A percentile compares a stretch with the other conserved stretches of the same genome.
Evolutionary conservation across 2,113 vertebrate genomes (phyloP).

Genomic region (Hippocampus zosterae): DNA sequence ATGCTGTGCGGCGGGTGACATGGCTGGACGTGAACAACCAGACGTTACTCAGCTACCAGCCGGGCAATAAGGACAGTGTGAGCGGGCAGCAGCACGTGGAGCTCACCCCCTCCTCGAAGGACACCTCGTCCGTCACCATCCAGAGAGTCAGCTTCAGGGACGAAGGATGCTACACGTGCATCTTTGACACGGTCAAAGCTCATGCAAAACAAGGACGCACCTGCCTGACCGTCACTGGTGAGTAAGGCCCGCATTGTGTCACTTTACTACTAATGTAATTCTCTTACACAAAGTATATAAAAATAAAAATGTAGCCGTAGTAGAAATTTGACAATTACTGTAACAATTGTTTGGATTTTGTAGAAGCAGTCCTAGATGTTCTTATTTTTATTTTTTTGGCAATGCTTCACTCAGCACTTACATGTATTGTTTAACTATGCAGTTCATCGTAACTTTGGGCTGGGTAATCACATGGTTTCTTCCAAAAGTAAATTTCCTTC

Average conservation of each 20-base stretch:
- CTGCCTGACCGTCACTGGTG: conserved; percentile 69
- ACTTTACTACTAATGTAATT: too few relatives aligned
- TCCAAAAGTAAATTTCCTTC: not conserved
- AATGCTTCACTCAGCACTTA: too few relatives aligned
- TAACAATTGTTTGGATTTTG: too few relatives aligned
- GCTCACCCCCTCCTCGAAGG: conserved; percentile 50
- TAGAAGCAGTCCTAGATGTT: too few relatives aligned
- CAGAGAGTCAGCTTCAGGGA: conserved; percentile 69
- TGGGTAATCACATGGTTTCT: not conserved
- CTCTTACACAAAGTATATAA: too few relatives aligned
- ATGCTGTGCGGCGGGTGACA: conserved; percentile 62
- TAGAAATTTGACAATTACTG: too few relatives aligned
- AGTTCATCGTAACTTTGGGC: too few relatives aligned
- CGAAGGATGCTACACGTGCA: conserved; percentile 75
- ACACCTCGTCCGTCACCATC: conserved; percentile 66
- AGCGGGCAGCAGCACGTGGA: conserved; percentile 71
- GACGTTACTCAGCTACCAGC: conserved; percentile 65
- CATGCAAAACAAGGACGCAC: conserved; percentile 62
- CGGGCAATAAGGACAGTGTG: conserved; percentile 56
- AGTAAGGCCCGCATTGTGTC: conserved; percentile 14
- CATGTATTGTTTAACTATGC: too few relatives aligned
- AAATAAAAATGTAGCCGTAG: too few relatives aligned
- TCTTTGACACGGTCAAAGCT: conserved; percentile 64
- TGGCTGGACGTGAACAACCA: conserved; percentile 72
- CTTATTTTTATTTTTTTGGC: too few relatives aligned